Percentiles rank a stretch among this genome's conserved stretches.
Conservation (phyloP, 2,797 vertebrate genomes). For the Pseudochirops cupreus region DNA sequence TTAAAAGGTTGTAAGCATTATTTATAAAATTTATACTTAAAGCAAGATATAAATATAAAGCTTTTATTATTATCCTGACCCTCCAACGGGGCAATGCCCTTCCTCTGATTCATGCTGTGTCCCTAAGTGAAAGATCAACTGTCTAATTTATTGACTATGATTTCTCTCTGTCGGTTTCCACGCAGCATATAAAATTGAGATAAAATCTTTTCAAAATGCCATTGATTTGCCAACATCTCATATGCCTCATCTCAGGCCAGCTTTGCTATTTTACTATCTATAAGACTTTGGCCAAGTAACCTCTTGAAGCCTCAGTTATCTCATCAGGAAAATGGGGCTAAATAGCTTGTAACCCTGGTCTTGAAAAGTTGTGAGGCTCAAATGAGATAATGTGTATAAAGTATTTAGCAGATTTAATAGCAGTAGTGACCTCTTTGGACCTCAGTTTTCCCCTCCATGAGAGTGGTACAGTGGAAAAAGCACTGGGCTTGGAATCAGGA, state of each 20-base stretch:
- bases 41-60: background rate
- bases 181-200: background rate
- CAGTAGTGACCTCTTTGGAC: background rate
- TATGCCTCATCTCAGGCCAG: background rate
- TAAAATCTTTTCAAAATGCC: background rate
- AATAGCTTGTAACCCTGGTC: background rate
- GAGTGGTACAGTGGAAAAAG: background rate
- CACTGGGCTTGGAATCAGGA: background rate
- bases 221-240: background rate
- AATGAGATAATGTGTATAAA: background rate
- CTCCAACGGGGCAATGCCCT: background rate
- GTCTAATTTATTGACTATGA: background rate
- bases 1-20: background rate
- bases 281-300: background rate
- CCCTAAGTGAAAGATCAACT: background rate
- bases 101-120: background rate
- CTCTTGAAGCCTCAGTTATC: background rate
- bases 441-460: background rate
- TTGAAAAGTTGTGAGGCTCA: background rate
- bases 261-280: background rate
- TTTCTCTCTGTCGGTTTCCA: background rate
- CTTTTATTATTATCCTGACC: background rate
- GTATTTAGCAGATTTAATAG: background rate
- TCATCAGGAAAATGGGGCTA: background rate
- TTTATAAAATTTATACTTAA: background rate